Conservation (phyloP, 2,888 invertebrate genomes). For the Lagria hirta region DNA sequence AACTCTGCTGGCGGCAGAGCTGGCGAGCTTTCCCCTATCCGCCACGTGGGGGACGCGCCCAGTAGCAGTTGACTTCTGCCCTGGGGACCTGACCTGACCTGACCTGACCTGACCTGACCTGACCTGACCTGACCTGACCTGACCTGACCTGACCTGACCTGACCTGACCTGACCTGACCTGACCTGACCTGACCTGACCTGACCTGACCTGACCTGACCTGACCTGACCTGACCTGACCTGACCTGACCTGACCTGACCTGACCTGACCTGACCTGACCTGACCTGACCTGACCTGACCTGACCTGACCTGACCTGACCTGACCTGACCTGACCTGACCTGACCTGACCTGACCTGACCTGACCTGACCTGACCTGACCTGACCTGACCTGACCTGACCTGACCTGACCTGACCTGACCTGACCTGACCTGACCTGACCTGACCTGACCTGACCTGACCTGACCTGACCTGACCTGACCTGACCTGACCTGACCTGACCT, state of each 20-base stretch:
- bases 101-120: no score
- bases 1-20: no score
- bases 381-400: slow-evolving; percentile 13
- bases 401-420: slow-evolving; percentile 13
- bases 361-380: slow-evolving; percentile 13
- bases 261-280: slow-evolving; percentile 13
- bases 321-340: slow-evolving; percentile 13
- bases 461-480: slow-evolving; percentile 13
- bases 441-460: slow-evolving; percentile 13
- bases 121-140: slow-evolving; percentile 9
- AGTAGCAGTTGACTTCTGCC: no score
- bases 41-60: no score
- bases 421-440: slow-evolving; percentile 13
- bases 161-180: slow-evolving; percentile 9
- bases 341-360: slow-evolving; percentile 13
- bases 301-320: slow-evolving; percentile 13
- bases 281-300: slow-evolving; percentile 13
- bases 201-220: slow-evolving; percentile 12
- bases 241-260: slow-evolving; percentile 13
- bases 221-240: slow-evolving; percentile 13
- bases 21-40: no score
- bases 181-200: slow-evolving; percentile 9
- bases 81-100: no score
- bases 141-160: slow-evolving; percentile 9
- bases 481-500: slow-evolving; percentile 13